Evolutionary conservation across 2,888 invertebrate genomes (phyloP).

Genomic region (Eledone cirrhosa): DNA sequence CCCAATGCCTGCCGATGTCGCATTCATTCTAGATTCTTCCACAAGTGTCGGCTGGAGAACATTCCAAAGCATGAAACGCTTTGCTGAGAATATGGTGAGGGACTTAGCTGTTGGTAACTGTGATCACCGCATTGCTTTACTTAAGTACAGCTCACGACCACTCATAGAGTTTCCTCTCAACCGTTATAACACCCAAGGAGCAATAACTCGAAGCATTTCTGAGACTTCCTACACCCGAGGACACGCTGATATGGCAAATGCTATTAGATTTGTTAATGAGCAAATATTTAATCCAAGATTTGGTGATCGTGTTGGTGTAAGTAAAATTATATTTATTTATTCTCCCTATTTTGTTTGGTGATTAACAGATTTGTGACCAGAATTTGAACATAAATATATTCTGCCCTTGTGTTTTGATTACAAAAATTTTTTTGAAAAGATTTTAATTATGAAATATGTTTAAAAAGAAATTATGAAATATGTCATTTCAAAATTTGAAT

Average conservation of each 20-base stretch:
- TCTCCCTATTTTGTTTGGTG: background rate
- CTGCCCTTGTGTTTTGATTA: no score
- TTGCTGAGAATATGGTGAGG: conserved; percentile 54
- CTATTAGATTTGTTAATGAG: conserved; percentile 47
- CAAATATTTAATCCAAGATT: conserved; percentile 51
- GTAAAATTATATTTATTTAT: background rate
- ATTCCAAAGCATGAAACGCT: conserved; percentile 53
- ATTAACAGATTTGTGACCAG: background rate
- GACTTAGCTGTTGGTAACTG: conserved; percentile 56
- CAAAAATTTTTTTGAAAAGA: no score
- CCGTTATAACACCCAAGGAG: conserved; percentile 37
- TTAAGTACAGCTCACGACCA: conserved; percentile 62
- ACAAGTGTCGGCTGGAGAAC: conserved; percentile 52
- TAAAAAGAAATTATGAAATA: no score
- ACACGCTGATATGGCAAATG: conserved; percentile 59
- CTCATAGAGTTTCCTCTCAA: conserved; percentile 56
- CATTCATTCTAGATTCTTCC: conserved; percentile 60
- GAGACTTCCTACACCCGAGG: conserved; percentile 53
- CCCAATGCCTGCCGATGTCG: conserved; percentile 57
- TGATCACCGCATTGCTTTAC: conserved; percentile 53
- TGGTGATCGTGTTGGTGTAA: conserved; percentile 53
- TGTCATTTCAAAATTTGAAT: no score
- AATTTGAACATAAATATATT: no score
- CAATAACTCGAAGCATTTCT: conserved; percentile 48
- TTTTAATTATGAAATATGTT: no score